These are phyloP conservation scores for Pagrus major DNA, from an alignment of 2,113 vertebrate species.

Conservation along the genomic window DNA sequence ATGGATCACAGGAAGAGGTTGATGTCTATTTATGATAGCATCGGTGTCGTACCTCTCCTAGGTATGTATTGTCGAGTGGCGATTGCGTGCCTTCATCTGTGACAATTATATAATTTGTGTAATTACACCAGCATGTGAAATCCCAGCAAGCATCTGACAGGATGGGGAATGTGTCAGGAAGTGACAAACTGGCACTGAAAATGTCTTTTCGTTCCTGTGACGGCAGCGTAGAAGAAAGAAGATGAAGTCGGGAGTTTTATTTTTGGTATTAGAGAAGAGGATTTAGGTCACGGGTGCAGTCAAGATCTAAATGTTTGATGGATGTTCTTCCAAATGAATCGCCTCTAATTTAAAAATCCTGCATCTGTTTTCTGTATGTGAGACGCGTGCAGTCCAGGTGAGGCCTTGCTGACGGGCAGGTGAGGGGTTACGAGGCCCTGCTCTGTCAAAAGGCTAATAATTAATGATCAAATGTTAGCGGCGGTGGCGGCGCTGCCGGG, in stretches of 20 bases:
- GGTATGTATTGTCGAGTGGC: conserved; percentile 24
- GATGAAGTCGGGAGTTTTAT: neutral
- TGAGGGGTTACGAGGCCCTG: conserved; percentile 50
- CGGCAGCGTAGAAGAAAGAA: neutral
- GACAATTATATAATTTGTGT: conserved; percentile 70
- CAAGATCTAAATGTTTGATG: neutral
- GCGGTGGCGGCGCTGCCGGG: conserved; percentile 80
- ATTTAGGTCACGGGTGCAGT: neutral
- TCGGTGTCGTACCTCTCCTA: conserved; percentile 27
- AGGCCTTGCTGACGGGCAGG: conserved; percentile 63
- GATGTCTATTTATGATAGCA: neutral
- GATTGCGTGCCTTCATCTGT: conserved; percentile 33
- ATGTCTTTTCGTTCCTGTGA: neutral
- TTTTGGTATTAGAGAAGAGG: neutral
- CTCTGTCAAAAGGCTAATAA: conserved; percentile 73
- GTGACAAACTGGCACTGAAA: conserved; percentile 19
- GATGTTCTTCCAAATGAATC: neutral
- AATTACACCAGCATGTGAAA: conserved; percentile 61
- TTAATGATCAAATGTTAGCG: conserved; percentile 77
- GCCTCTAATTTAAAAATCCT: neutral
- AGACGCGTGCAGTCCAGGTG: conserved; percentile 48
- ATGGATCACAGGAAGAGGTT: neutral
- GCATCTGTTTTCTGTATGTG: neutral
- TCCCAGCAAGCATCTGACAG: conserved; percentile 62
- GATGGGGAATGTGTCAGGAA: conserved; percentile 41